Evolutionary conservation across 2,113 vertebrate genomes (phyloP), one percentile per base, ranked within the genome.

Genomic region (Austrofundulus limnaeus): DNA sequence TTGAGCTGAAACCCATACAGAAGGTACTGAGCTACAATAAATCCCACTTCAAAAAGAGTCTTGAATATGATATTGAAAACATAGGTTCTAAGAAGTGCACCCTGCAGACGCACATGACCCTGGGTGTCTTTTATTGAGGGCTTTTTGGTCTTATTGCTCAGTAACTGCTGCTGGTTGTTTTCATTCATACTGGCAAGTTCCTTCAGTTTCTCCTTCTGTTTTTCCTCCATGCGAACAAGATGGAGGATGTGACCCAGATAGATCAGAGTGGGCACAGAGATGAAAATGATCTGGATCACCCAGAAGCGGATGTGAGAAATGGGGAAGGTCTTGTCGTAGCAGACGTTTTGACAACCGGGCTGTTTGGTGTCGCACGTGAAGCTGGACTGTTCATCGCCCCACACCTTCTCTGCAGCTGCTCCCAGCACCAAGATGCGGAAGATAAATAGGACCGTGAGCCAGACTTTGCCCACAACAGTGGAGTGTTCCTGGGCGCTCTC

Each of bases 251-350:
- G 95, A 37, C 94, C 94, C 85, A 94, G 82, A 78, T 96, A 95
- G 66, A 96, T 91, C 0, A 96, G 93, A 6, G 94, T 95, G 6
- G 94, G 95, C 0, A 94, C 94, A 24, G 94, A 96, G 72, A 96
- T 88, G 0, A 96, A 96, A 81, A 95, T 95, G 89, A 96, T 96
- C 89, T 96, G 95, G 90, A 96, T 91, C 67, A 95, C 94, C 94
- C 95, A 96, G 91, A 96, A 95, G 77, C 92, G 93, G 28, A 95
- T 94, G 83, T 96, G 94, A 38, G 95, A 96, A 78, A 96, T 94
- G 41, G 94, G 95, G 85, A 96, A 96, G 68, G 94, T 96, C 59
- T 89, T 89, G 83, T 94, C 94, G 0, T 96, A 96, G 82, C 95
- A 96, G 67, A 95, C 94, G 0, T 93, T 96, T 82, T 96, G 93